Conservation (phyloP, 2,113 vertebrate genomes). For the Entelurus aequoreus region DNA sequence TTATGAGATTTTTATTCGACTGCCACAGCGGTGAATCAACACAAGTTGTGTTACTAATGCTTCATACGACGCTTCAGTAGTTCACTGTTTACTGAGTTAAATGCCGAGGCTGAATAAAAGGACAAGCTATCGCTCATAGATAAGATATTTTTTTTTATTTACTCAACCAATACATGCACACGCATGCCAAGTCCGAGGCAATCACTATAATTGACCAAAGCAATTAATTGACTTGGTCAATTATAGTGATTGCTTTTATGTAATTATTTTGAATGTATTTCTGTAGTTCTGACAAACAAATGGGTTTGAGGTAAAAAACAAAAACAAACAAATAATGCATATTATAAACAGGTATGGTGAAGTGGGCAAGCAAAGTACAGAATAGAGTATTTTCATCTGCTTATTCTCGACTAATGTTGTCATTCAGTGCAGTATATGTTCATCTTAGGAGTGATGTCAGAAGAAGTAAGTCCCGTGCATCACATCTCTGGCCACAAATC, state of each 20-base stretch:
- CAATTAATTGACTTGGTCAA: background rate
- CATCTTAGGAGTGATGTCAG: slow-evolving; percentile 17
- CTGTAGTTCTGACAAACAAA: slow-evolving; percentile 19
- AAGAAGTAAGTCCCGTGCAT: slow-evolving; percentile 37
- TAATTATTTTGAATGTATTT: background rate
- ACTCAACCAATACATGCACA: background rate
- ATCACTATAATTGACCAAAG: background rate
- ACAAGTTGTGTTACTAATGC: too few species aligned
- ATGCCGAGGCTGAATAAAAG: background rate
- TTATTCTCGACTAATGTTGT: slow-evolving; percentile 29
- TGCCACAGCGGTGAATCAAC: too few species aligned
- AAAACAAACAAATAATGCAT: too few species aligned
- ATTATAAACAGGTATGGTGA: background rate
- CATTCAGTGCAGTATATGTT: slow-evolving; percentile 22
- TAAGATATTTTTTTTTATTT: background rate
- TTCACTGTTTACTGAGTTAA: background rate
- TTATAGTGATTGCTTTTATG: background rate
- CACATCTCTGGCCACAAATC: slow-evolving; percentile 7
- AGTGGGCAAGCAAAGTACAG: slow-evolving; percentile 1
- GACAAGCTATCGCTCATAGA: background rate
- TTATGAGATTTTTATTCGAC: too few species aligned
- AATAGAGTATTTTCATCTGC: slow-evolving; percentile 15
- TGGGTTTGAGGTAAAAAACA: slow-evolving; percentile 3
- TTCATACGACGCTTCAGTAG: too few species aligned
- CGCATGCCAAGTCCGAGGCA: background rate